Conservation (phyloP, 1,140 invertebrate species). For the Diplogasteroides magnus region DNA sequence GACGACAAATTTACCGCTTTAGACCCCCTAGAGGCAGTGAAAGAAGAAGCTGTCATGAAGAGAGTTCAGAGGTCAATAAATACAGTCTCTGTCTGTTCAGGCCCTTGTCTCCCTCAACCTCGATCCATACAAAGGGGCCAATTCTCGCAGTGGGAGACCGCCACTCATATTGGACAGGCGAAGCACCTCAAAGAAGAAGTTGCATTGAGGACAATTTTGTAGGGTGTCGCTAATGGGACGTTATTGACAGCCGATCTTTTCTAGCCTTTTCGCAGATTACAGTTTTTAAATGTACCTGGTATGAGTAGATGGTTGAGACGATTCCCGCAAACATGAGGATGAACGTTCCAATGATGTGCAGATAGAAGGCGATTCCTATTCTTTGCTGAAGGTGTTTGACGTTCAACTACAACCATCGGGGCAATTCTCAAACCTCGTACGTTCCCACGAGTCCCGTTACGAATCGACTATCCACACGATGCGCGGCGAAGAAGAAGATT, state of each 20-base stretch:
- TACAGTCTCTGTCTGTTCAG: too few relatives aligned
- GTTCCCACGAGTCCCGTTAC: constrained; percentile 50
- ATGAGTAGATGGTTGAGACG: constrained; percentile 39
- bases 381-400: constrained; percentile 38
- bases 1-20: too few relatives aligned
- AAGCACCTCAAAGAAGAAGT: constrained; percentile 9
- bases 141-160: constrained; percentile 15
- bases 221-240: too few relatives aligned
- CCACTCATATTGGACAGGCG: neutral
- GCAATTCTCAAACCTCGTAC: constrained; percentile 23
- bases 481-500: constrained; percentile 53
- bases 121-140: constrained; percentile 23
- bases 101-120: constrained; percentile 17
- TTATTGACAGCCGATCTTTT: too few relatives aligned
- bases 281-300: constrained; percentile 33
- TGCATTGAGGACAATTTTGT: too few relatives aligned
- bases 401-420: neutral
- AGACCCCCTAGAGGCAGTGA: too few relatives aligned
- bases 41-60: too few relatives aligned
- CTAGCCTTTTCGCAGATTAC: neutral
- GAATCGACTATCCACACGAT: constrained; percentile 51
- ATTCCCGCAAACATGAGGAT: constrained; percentile 48
- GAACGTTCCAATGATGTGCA: constrained; percentile 40
- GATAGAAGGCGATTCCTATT: constrained; percentile 49
- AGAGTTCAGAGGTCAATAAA: too few relatives aligned